Conservation (phyloP, 2,113 vertebrate species). For the Erythrolamprus reginae region DNA sequence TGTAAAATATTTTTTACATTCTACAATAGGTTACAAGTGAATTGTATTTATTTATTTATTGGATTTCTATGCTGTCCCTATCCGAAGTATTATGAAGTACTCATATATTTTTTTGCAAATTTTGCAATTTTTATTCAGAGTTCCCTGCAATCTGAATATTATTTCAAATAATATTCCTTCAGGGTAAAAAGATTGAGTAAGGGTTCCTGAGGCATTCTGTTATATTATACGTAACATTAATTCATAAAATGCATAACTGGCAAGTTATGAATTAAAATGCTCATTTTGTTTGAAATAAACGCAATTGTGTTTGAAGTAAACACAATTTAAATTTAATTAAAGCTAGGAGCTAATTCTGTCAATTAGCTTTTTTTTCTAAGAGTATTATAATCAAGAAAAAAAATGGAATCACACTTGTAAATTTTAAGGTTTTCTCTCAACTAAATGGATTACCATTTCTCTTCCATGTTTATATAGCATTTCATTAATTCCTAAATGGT, state of each 20-base stretch:
- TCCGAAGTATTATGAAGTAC: neutral
- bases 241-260: neutral
- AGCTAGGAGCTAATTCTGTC: neutral
- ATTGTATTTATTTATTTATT: no score
- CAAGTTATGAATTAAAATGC: neutral
- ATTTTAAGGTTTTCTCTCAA: neutral
- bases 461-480: neutral
- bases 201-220: neutral
- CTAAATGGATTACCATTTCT: neutral
- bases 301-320: neutral
- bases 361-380: neutral
- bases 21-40: neutral
- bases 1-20: neutral
- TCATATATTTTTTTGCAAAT: neutral
- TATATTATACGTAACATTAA: neutral
- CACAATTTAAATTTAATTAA: neutral
- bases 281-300: neutral
- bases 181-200: neutral
- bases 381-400: neutral
- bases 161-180: neutral
- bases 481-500: neutral
- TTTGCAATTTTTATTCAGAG: neutral
- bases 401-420: neutral
- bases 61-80: no score
- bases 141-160: neutral